phyloP scores from a whole-genome alignment of 23 tunicate genomes.

The Aplidium turbinatum region DNA sequence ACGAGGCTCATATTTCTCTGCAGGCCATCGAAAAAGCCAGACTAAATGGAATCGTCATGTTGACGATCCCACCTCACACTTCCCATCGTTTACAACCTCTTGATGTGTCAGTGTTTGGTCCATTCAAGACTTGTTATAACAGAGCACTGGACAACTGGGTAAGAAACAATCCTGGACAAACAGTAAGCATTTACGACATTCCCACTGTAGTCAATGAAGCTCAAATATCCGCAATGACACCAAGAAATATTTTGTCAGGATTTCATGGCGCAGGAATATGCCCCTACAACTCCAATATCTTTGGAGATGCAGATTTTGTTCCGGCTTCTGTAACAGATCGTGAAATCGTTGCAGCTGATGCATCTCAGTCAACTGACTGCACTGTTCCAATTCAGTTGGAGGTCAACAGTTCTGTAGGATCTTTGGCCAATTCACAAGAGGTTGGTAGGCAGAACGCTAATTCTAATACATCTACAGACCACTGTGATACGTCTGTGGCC shows the following conservation, averaged over 20 bases:
- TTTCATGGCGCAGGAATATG: slow-evolving; percentile 12
- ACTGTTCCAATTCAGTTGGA: no score
- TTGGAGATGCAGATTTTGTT: slow-evolving; percentile 1
- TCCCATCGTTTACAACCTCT: slow-evolving; percentile 25
- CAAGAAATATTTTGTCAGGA: slow-evolving; percentile 24
- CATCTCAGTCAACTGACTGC: no score
- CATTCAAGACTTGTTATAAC: slow-evolving; percentile 2
- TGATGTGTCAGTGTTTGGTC: slow-evolving; percentile 25
- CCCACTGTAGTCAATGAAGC: slow-evolving; percentile 17
- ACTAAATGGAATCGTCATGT: not conserved
- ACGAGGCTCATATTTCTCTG: slow-evolving; percentile 11
- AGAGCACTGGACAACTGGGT: slow-evolving; percentile 8
- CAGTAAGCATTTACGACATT: slow-evolving; percentile 14
- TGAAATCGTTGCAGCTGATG: no score
- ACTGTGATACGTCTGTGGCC: no score
- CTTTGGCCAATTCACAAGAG: no score
- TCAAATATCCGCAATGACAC: slow-evolving; percentile 2
- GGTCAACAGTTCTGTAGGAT: no score
- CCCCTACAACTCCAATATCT: slow-evolving; percentile 17
- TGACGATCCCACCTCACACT: slow-evolving; percentile 13
- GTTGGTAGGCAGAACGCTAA: no score
- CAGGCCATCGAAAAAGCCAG: not conserved
- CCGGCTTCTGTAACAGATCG: slow-evolving; percentile 4
- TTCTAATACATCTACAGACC: no score
- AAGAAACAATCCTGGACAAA: slow-evolving; percentile 18